Evolutionary conservation across 2,113 vertebrate genomes (phyloP), one percentile per base, ranked within the genome.

Genomic region (Mustela lutreola): DNA sequence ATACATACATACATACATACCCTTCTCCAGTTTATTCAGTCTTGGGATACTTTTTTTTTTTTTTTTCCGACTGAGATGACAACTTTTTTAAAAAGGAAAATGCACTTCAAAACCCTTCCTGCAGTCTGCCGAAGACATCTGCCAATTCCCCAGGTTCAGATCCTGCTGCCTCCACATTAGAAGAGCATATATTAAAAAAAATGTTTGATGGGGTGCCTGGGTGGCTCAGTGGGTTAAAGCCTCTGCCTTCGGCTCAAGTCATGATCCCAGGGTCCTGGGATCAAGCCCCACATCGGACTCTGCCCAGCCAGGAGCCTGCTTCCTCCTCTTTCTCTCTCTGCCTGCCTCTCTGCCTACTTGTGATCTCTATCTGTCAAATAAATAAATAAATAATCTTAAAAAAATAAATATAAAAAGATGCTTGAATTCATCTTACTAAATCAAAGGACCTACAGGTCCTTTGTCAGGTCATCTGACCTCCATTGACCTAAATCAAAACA

Each of bases 401-500:
- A 53, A 53, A 15, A 53, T 50, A 16, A 53, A 53, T 5, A 53
- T 62, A 24, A 60, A 60, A 60, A 60, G 58, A 24, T 93, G 45
- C 88, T 76, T 87, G 28, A 92, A 84, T 88, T 84, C 83, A 78
- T 83, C 42, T 86, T 70, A 79, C 50, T 96, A 95, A 96, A 88
- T 93, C 80, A 88, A 94, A 97, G 56, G 63, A 78, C 67, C 19
- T 73, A 33, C 9, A 26, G 76, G 39, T 39, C 39, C 39, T 92
- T 53, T 96, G 84, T 85, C 94, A 90, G 90, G 48, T 91, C 87
- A 94, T 91, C 79, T 97, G 78, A 97, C 80, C 91, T 95, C 50
- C 31, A 33, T 1, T 81, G 58, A 60, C 80, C 86, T 95, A 95
- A 95, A 97, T 97, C 89, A 84, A 96, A 98, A 89, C 86, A 97